These are phyloP conservation scores for Hymenochirus boettgeri DNA, from an alignment of 2,113 vertebrate genomes.

Conservation along the genomic window DNA sequence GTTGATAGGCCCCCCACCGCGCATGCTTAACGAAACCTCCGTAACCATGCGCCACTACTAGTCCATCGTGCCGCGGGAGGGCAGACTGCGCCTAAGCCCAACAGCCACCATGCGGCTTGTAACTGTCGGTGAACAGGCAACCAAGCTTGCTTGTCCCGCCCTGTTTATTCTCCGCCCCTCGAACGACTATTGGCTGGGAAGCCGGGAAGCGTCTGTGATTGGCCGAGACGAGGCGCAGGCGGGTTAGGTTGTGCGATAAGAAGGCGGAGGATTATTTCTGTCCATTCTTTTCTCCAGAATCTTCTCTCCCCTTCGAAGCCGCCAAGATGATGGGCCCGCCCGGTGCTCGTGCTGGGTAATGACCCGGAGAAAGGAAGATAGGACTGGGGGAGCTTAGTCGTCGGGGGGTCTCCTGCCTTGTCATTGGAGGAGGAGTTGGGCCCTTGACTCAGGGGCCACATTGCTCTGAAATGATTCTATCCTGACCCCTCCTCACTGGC, in stretches of 20 bases:
- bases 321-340: constrained; percentile 81
- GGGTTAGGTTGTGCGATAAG: constrained; percentile 7
- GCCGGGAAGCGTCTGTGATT: constrained; percentile 29
- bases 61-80: neutral
- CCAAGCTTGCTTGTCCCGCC: constrained; percentile 21
- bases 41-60: too few relatives aligned
- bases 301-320: constrained; percentile 32
- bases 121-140: constrained; percentile 7
- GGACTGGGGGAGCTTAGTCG: too few relatives aligned
- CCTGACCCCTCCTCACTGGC: too few relatives aligned
- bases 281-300: constrained; percentile 58
- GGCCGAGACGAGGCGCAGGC: neutral
- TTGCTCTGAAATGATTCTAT: too few relatives aligned
- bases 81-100: constrained; percentile 5
- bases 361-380: neutral
- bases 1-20: too few relatives aligned
- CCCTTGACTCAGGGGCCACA: too few relatives aligned
- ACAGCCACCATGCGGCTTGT: constrained; percentile 21
- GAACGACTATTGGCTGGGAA: neutral
- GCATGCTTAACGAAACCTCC: too few relatives aligned
- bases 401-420: too few relatives aligned
- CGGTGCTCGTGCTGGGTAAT: constrained; percentile 91
- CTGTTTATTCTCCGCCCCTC: neutral
- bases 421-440: too few relatives aligned
- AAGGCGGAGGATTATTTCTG: constrained; percentile 38